These are phyloP conservation scores for Toxostoma redivivum DNA, from an alignment of 2,113 vertebrate species.

Conservation along the genomic window DNA sequence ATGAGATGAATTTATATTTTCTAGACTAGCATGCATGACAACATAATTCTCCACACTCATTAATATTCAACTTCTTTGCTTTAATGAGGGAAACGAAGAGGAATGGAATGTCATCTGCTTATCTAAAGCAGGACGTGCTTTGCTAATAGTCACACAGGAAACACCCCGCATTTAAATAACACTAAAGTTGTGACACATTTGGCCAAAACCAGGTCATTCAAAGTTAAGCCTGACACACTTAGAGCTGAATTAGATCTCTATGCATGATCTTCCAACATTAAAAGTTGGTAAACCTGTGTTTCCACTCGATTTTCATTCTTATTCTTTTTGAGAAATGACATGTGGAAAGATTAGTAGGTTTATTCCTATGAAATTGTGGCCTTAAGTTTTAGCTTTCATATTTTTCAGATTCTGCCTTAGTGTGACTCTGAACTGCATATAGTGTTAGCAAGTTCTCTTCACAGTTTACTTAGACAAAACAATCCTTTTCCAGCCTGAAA, in stretches of 20 bases:
- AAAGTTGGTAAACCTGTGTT: background rate
- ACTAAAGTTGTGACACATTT: background rate
- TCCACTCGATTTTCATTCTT: background rate
- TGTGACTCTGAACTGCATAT: too few species aligned
- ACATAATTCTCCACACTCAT: slow-evolving; percentile 73
- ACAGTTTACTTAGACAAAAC: too few species aligned
- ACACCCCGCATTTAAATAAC: background rate
- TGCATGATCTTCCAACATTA: background rate
- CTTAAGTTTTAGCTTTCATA: too few species aligned
- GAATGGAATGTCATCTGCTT: slow-evolving; percentile 72
- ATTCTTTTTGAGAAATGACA: background rate
- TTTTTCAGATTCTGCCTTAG: too few species aligned
- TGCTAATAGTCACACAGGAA: slow-evolving; percentile 27
- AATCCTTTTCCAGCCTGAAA: too few species aligned
- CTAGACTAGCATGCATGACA: slow-evolving; percentile 74
- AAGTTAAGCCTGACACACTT: background rate
- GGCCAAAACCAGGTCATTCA: slow-evolving; percentile 27
- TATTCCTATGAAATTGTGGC: background rate
- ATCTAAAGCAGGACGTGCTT: slow-evolving; percentile 62
- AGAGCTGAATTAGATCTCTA: background rate
- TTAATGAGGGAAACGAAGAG: slow-evolving; percentile 66
- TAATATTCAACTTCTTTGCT: slow-evolving; percentile 69
- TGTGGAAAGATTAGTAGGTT: background rate
- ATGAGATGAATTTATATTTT: slow-evolving; percentile 76
- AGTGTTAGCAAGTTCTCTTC: too few species aligned